Conservation (phyloP, 2,888 invertebrate genomes). For the Mystacides longicornis region DNA sequence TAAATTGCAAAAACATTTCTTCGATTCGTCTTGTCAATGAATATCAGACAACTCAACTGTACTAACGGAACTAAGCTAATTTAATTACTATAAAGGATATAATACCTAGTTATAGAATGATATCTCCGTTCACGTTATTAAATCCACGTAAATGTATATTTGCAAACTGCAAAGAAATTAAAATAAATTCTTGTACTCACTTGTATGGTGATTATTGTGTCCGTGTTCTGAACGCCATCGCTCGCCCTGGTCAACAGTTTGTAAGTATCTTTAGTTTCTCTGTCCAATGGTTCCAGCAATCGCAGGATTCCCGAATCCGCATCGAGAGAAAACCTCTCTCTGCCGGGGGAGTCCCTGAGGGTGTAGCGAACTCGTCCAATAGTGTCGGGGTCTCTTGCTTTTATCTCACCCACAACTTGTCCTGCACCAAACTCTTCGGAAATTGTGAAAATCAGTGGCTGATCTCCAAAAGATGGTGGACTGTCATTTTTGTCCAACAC, state of each 20-base stretch:
- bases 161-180: background rate
- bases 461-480: slow-evolving; percentile 79
- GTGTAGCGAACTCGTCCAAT: slow-evolving; percentile 70
- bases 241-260: slow-evolving; percentile 73
- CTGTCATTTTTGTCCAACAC: slow-evolving; percentile 91
- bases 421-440: slow-evolving; percentile 83
- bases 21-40: too few relatives aligned
- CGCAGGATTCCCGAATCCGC: slow-evolving; percentile 62
- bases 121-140: too few relatives aligned
- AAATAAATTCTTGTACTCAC: slow-evolving; percentile 43
- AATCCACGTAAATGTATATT: too few relatives aligned
- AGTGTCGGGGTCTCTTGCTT: slow-evolving; percentile 80
- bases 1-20: too few relatives aligned
- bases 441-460: slow-evolving; percentile 62
- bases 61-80: too few relatives aligned
- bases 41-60: too few relatives aligned
- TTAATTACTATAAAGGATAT: too few relatives aligned
- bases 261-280: slow-evolving; percentile 75
- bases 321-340: slow-evolving; percentile 61
- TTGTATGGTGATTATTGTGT: slow-evolving; percentile 69
- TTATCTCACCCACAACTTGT: slow-evolving; percentile 66
- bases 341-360: slow-evolving; percentile 52
- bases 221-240: slow-evolving; percentile 83
- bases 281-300: slow-evolving; percentile 72
- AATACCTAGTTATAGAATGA: too few relatives aligned